phyloP scores from a whole-genome alignment of 2,113 vertebrate species.

The Vulpes lagopus region DNA sequence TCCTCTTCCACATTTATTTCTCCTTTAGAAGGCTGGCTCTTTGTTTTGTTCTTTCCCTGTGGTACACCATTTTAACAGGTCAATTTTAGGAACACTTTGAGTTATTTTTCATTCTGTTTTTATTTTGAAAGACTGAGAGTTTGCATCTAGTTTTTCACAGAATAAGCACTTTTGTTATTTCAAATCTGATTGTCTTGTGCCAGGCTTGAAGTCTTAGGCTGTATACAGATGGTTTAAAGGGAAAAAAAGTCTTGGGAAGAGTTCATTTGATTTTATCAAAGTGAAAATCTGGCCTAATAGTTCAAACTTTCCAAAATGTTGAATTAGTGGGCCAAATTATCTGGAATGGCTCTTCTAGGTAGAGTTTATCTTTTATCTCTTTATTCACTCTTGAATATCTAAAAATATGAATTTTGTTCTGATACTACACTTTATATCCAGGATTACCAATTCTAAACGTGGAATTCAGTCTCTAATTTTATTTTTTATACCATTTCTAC shows the following conservation, averaged over 20 bases:
- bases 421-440: not conserved
- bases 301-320: not conserved
- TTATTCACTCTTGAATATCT: not conserved
- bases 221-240: not conserved
- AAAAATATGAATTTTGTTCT: not conserved
- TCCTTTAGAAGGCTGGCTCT: not conserved
- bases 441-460: not conserved
- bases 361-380: not conserved
- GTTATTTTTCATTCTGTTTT: conserved; percentile 5
- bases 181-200: not conserved
- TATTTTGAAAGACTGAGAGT: conserved; percentile 34
- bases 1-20: not conserved
- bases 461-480: not conserved
- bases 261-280: conserved; percentile 47
- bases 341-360: not conserved
- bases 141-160: conserved; percentile 58
- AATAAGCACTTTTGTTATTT: conserved; percentile 33
- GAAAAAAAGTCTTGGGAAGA: not conserved
- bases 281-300: not conserved
- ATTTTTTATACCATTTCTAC: not conserved
- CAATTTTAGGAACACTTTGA: conserved; percentile 32
- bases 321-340: not conserved
- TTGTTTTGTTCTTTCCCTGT: conserved; percentile 31
- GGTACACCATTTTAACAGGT: not conserved
- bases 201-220: not conserved